These are phyloP conservation scores for Apaloderma vittatum DNA, from an alignment of 2,113 vertebrate genomes.

Conservation along the genomic window DNA sequence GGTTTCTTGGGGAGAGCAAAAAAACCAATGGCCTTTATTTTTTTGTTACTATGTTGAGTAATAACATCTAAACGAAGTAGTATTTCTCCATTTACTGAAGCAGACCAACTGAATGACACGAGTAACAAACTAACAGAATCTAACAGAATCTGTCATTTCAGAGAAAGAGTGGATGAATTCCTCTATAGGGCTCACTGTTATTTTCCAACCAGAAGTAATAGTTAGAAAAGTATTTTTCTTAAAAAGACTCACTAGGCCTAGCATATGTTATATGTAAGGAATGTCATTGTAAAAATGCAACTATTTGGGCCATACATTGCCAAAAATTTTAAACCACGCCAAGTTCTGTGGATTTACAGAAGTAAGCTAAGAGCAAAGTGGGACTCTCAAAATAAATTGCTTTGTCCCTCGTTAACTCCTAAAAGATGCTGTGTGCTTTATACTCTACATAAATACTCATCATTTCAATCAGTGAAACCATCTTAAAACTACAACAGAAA, in stretches of 20 bases:
- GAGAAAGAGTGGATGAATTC: neutral
- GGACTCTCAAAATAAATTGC: neutral
- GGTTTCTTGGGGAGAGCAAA: neutral
- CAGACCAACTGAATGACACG: neutral
- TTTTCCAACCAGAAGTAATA: neutral
- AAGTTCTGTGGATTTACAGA: neutral
- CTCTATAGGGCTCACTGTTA: neutral
- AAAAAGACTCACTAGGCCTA: neutral
- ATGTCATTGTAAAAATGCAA: neutral
- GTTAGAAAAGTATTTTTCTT: neutral
- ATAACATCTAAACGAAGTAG: neutral
- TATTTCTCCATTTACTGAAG: neutral
- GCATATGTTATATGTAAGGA: neutral
- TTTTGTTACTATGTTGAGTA: neutral
- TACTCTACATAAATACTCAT: neutral
- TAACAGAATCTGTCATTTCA: neutral
- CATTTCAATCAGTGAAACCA: neutral
- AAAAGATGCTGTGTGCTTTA: neutral
- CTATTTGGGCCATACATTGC: neutral
- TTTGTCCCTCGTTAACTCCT: neutral
- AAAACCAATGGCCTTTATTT: neutral
- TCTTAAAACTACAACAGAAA: slow-evolving; percentile 2
- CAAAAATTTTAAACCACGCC: neutral
- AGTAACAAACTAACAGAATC: neutral
- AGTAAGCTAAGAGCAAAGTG: neutral